A percentile compares a stretch with the other conserved stretches of the same genome.
phyloP scores from a whole-genome alignment of 2,888 invertebrate genomes.

The Eupithecia tripunctaria region DNA sequence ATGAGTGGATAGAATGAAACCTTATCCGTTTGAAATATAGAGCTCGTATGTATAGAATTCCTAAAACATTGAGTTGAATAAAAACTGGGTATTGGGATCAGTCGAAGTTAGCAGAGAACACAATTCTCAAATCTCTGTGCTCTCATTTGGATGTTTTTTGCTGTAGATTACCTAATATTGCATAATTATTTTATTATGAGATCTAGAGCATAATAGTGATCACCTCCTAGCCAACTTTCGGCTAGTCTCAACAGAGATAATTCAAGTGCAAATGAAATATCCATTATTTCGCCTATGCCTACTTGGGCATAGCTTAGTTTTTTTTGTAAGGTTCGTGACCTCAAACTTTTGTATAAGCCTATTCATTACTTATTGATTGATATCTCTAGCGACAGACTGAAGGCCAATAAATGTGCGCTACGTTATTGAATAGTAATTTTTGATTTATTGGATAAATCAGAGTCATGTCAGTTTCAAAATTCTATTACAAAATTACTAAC shows the following conservation, averaged over 20 bases:
- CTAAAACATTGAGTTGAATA: not conserved
- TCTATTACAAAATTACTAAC: slow-evolving; percentile 26
- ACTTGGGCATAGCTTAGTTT: not conserved
- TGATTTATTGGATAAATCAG: slow-evolving; percentile 8
- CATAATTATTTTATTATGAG: not conserved
- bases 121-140: not conserved
- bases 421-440: not conserved
- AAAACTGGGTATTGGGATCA: not conserved
- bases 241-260: no score
- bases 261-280: no score
- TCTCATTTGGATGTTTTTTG: not conserved
- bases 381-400: not conserved
- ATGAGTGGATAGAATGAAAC: not conserved
- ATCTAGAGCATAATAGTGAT: no score
- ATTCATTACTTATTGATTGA: not conserved
- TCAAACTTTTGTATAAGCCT: not conserved
- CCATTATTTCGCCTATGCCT: no score
- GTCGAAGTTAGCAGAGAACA: not conserved
- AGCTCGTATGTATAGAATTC: not conserved
- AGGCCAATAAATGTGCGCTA: not conserved
- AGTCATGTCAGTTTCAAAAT: slow-evolving; percentile 15
- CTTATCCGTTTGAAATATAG: not conserved
- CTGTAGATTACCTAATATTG: not conserved
- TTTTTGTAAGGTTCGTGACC: not conserved
- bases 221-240: no score